Percentiles rank a stretch among this genome's conserved stretches.
These are phyloP conservation scores for Melitaea athalia DNA, from an alignment of 2,888 invertebrate species.

Conservation along the genomic window DNA sequence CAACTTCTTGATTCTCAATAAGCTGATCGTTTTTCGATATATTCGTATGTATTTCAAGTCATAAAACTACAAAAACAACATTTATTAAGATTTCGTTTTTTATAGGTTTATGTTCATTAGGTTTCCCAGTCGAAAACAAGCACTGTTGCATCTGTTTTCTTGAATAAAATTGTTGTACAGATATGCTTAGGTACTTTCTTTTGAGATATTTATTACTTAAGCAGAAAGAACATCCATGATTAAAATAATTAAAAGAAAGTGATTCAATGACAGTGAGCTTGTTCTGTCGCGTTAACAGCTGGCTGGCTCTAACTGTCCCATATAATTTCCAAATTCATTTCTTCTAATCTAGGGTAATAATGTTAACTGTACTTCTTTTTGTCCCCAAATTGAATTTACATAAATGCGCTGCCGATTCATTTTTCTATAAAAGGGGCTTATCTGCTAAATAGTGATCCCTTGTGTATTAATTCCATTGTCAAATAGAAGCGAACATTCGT, in stretches of 20 bases:
- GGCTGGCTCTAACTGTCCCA: constrained; percentile 55
- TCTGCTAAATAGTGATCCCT: constrained; percentile 71
- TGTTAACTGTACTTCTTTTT: constrained; percentile 50
- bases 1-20: neutral
- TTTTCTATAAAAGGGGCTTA: constrained; percentile 79
- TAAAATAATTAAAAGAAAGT: constrained; percentile 1
- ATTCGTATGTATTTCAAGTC: neutral
- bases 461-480: constrained; percentile 65
- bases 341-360: constrained; percentile 54
- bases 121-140: no score
- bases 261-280: neutral
- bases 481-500: constrained; percentile 35
- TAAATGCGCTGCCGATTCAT: constrained; percentile 72
- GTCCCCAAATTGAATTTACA: constrained; percentile 76
- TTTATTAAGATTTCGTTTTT: no score
- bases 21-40: neutral
- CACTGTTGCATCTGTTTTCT: no score
- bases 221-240: no score
- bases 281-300: constrained; percentile 48
- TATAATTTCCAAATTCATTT: constrained; percentile 52
- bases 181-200: no score
- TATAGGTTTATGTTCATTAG: no score
- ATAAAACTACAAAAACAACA: no score
- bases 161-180: no score
- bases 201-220: no score